A percentile compares a stretch with the other conserved stretches of the same genome.
Conservation (phyloP, 1,140 invertebrate genomes). For the Zaprionus taronus region DNA sequence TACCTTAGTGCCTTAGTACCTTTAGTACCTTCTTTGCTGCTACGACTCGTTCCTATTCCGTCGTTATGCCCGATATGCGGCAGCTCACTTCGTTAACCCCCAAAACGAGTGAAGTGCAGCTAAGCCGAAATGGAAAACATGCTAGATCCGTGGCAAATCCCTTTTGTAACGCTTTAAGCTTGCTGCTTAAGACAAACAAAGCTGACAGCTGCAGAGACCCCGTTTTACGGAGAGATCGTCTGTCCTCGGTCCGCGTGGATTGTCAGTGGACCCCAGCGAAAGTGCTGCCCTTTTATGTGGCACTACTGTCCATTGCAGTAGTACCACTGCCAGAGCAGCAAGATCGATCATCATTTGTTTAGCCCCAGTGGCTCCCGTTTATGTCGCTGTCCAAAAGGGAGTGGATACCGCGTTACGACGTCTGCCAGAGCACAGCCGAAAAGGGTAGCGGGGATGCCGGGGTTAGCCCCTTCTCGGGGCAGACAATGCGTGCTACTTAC, state of each 20-base stretch:
- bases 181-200: constrained; percentile 79
- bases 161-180: constrained; percentile 77
- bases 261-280: constrained; percentile 61
- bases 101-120: constrained; percentile 38
- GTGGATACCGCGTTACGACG: constrained; percentile 11
- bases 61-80: not conserved
- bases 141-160: constrained; percentile 79
- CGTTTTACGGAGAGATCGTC: constrained; percentile 18
- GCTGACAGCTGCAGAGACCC: constrained; percentile 70
- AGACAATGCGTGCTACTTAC: constrained; percentile 81
- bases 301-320: constrained; percentile 30
- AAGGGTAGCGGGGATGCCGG: not conserved
- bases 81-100: constrained; percentile 1
- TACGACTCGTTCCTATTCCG: not conserved
- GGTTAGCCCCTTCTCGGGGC: constrained; percentile 6
- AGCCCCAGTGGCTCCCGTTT: constrained; percentile 75
- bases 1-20: no score
- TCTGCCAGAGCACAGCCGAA: not conserved
- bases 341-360: constrained; percentile 83
- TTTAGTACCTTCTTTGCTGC: not conserved
- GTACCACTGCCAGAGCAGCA: constrained; percentile 55
- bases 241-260: not conserved
- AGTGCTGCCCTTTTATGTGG: constrained; percentile 66
- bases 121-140: constrained; percentile 61
- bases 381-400: constrained; percentile 46